Conservation (phyloP, 2,888 invertebrate genomes). For the Thecophora atra region DNA sequence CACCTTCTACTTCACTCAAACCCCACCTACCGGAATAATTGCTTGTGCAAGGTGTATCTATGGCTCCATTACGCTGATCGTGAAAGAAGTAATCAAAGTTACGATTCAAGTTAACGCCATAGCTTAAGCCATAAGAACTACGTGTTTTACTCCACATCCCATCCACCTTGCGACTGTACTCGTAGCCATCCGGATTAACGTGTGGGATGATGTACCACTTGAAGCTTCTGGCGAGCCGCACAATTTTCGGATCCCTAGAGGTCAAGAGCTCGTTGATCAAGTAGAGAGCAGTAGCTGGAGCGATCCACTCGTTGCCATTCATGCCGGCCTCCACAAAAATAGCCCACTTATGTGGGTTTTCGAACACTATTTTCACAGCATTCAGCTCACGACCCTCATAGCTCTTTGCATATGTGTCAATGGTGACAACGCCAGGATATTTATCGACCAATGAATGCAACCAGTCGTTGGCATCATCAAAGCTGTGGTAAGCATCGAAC, state of each 20-base stretch:
- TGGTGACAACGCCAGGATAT: no score
- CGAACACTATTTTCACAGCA: no score
- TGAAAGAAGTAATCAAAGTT: constrained; percentile 82
- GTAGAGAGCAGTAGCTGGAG: constrained; percentile 70
- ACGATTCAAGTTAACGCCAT: constrained; percentile 81
- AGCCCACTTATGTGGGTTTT: no score
- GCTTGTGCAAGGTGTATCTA: constrained; percentile 70
- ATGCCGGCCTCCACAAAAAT: no score
- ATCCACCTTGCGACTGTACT: constrained; percentile 68
- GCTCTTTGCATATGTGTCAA: no score
- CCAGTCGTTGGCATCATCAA: no score
- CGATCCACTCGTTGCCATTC: no score
- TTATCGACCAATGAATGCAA: no score
- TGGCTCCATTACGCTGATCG: constrained; percentile 74
- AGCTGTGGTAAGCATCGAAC: constrained; percentile 49
- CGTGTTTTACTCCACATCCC: constrained; percentile 76
- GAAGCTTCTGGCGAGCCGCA: constrained; percentile 68
- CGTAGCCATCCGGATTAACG: no score
- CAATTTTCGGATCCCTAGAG: constrained; percentile 67
- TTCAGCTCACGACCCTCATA: no score
- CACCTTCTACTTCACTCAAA: constrained; percentile 79
- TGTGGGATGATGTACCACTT: constrained; percentile 82
- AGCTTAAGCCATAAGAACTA: constrained; percentile 67
- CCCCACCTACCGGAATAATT: constrained; percentile 74
- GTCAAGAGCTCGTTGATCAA: constrained; percentile 71